Evolutionary conservation across 2,888 invertebrate species (phyloP), one percentile per base, ranked within the genome.

Genomic region (Erannis defoliaria): DNA sequence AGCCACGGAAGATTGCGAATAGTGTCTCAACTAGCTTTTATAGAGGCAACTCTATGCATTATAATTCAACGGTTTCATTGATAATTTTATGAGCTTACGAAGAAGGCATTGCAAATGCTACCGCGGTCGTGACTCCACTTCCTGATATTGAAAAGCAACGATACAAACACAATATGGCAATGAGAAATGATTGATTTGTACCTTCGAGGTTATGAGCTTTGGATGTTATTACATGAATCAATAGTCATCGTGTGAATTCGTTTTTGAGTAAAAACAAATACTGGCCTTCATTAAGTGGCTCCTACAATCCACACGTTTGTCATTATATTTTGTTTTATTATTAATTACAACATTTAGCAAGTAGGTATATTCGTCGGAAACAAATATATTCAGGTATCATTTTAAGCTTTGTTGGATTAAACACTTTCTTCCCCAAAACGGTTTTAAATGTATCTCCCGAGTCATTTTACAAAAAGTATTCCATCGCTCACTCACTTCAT

Each of bases 1-100:
- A 75, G 72, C 56, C 59, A 64, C 72, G 70, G 75, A 75, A 81
- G 82, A 85, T 85, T 79, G 84, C 85, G 74, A 84, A 85, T 82
- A 68, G 82, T 81, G 80, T 81, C 77, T 84, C 77, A 84, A 86
- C 84, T 77, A 80, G 78, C 78, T 84, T 86, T 83, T 84, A 85
- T 82, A 77, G 80, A 77, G 72, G 69, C 78, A 67, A 64, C 33
- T 68, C 69, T 59, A 70, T 78, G 85, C 85, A 88, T 90, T 88
- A 80, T 82, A 88, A 91, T 90, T 86, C 86, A 80, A 85, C 86
- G 90, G 89, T 82, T 79, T 84, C 77, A 89, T 89, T 90, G 90
- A 90, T 88, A 85, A 68, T 90, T 91, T 90, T 89, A 91, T 85
- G 84, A 85, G 82, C 76, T 84, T 84, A 86, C 88, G 80, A 84